These are phyloP conservation scores for Caenorhabditis sinica DNA, from an alignment of 2,888 invertebrate species.

Conservation along the genomic window DNA sequence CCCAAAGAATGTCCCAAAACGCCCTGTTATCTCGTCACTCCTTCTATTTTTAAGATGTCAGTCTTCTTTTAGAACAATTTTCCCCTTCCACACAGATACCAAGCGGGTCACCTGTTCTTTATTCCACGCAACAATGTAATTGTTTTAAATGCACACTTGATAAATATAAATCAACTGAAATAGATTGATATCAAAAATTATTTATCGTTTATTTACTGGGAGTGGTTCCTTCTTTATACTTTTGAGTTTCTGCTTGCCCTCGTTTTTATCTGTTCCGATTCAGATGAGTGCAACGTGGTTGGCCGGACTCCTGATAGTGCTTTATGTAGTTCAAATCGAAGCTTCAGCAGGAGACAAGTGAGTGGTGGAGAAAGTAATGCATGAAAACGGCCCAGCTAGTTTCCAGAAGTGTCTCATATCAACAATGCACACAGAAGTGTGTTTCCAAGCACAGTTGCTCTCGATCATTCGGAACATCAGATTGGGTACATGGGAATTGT, in stretches of 20 bases:
- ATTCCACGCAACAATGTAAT: conserved; percentile 16
- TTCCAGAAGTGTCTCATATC: conserved; percentile 49
- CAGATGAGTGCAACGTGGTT: conserved; percentile 25
- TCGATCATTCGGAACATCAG: conserved; percentile 25
- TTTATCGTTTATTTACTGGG: neutral
- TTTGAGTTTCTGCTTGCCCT: neutral
- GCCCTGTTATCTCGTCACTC: conserved; percentile 35
- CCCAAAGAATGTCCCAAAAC: conserved; percentile 47
- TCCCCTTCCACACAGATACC: neutral
- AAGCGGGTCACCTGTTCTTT: conserved; percentile 30
- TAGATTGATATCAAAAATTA: neutral
- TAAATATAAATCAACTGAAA: too few species aligned
- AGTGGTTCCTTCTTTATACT: neutral
- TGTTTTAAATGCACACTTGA: neutral
- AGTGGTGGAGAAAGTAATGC: neutral
- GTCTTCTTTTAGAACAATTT: conserved; percentile 21
- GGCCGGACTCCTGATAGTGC: conserved; percentile 11
- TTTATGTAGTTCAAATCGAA: neutral
- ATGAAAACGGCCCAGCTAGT: neutral
- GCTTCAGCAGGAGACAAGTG: conserved; percentile 54
- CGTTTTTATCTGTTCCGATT: too few species aligned
- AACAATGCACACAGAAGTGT: conserved; percentile 36
- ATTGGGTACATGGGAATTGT: conserved; percentile 57
- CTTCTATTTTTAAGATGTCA: conserved; percentile 18
- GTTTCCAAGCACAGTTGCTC: conserved; percentile 35